phyloP scores from a whole-genome alignment of 2,113 vertebrate genomes.

The Malurus elegans region DNA sequence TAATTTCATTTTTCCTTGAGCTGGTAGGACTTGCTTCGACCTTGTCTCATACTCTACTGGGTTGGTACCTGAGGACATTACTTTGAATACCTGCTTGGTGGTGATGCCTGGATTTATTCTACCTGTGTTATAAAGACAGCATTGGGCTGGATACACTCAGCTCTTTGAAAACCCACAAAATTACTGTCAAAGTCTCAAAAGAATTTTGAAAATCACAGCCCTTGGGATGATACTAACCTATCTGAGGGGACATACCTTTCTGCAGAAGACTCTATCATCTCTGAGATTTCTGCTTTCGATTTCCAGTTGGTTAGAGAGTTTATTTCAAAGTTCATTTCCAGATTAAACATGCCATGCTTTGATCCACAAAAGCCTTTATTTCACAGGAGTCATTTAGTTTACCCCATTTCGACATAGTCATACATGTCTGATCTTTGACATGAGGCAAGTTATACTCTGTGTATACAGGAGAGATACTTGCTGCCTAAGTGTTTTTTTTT shows the following conservation, averaged over 20 bases:
- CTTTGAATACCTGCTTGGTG: not conserved
- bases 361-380: not conserved
- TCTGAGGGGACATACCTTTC: not conserved
- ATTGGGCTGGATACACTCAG: not conserved
- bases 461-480: not conserved
- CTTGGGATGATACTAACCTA: not conserved
- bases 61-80: not conserved
- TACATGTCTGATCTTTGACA: not conserved
- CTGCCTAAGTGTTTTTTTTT: not conserved
- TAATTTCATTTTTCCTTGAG: not conserved
- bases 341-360: not conserved
- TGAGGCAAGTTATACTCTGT: not conserved
- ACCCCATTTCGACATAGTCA: not conserved
- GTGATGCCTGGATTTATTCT: not conserved
- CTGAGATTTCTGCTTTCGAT: not conserved
- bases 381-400: not conserved
- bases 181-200: not conserved
- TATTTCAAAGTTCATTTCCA: not conserved
- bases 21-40: not conserved
- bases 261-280: not conserved
- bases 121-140: not conserved
- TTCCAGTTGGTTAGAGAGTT: not conserved
- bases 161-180: not conserved
- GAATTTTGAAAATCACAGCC: not conserved
- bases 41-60: not conserved